A percentile compares a stretch with the other conserved stretches of the same genome.
These are phyloP conservation scores for Hypomecis punctinalis DNA, from an alignment of 2,888 invertebrate genomes.

Conservation along the genomic window DNA sequence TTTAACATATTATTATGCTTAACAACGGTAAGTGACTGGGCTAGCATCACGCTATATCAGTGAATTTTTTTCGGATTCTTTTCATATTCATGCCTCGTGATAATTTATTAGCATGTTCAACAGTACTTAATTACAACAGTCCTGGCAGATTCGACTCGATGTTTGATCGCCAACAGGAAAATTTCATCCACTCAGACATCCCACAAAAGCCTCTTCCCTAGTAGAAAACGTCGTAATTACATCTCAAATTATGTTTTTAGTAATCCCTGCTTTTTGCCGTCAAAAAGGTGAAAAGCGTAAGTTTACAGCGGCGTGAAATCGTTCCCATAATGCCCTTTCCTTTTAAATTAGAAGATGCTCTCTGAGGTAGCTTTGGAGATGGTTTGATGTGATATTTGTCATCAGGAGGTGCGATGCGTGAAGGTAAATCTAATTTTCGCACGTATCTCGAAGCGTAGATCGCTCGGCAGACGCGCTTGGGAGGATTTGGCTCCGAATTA, in stretches of 20 bases:
- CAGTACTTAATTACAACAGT: not conserved
- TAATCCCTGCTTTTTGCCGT: conserved; percentile 3
- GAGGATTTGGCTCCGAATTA: conserved; percentile 36
- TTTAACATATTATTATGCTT: too few species aligned
- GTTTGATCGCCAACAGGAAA: conserved; percentile 8
- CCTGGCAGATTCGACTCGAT: not conserved
- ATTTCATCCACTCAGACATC: conserved; percentile 6
- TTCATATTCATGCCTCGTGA: too few species aligned
- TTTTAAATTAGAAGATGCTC: conserved; percentile 26
- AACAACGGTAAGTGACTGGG: too few species aligned
- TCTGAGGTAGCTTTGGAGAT: conserved; percentile 16
- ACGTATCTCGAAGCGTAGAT: conserved; percentile 37
- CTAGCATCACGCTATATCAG: too few species aligned
- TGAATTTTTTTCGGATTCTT: too few species aligned
- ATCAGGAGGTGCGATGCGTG: conserved; percentile 37
- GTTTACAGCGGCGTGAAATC: conserved; percentile 22
- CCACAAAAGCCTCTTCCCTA: conserved; percentile 12
- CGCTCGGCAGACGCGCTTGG: conserved; percentile 32
- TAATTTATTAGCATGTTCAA: not conserved
- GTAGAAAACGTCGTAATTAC: conserved; percentile 20
- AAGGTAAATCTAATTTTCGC: conserved; percentile 42
- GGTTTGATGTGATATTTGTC: conserved; percentile 32
- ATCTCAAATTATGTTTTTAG: conserved; percentile 20
- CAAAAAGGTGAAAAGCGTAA: conserved; percentile 24
- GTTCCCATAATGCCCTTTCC: conserved; percentile 12